Evolutionary conservation across 2,797 vertebrate species (phyloP).

Genomic region (Gallinago stenura): DNA sequence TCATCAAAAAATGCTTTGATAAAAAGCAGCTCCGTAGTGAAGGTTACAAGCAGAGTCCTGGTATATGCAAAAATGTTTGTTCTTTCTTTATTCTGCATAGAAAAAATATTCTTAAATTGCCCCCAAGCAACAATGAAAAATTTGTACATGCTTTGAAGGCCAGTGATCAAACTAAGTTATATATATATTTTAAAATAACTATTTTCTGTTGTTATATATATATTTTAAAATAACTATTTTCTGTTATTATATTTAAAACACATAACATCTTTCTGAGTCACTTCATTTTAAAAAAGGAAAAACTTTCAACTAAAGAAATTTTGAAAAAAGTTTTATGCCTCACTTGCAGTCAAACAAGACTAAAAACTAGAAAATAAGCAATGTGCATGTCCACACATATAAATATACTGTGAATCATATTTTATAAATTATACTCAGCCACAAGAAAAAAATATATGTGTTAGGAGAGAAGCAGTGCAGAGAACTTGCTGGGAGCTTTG

Average conservation of each 20-base stretch:
- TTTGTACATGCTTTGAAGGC: background rate
- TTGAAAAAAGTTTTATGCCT: background rate
- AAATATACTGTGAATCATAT: background rate
- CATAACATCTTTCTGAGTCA: background rate
- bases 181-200: background rate
- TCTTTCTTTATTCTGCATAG: background rate
- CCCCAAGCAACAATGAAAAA: background rate
- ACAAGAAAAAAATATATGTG: background rate
- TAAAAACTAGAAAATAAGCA: background rate
- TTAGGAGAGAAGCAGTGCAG: background rate
- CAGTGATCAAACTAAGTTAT: background rate
- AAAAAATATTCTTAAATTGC: background rate
- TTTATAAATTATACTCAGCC: background rate
- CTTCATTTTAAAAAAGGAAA: background rate
- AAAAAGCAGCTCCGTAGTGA: background rate
- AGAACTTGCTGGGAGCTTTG: background rate
- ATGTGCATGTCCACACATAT: too few species aligned
- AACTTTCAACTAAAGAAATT: background rate
- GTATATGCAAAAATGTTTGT: background rate
- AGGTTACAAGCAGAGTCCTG: background rate
- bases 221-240: background rate
- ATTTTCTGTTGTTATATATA: background rate
- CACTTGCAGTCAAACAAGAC: background rate
- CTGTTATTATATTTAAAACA: background rate
- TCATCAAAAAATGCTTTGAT: slow-evolving; percentile 9